Evolutionary conservation across 2,113 vertebrate species (phyloP).

Genomic region (Notarius quadriscutis): DNA sequence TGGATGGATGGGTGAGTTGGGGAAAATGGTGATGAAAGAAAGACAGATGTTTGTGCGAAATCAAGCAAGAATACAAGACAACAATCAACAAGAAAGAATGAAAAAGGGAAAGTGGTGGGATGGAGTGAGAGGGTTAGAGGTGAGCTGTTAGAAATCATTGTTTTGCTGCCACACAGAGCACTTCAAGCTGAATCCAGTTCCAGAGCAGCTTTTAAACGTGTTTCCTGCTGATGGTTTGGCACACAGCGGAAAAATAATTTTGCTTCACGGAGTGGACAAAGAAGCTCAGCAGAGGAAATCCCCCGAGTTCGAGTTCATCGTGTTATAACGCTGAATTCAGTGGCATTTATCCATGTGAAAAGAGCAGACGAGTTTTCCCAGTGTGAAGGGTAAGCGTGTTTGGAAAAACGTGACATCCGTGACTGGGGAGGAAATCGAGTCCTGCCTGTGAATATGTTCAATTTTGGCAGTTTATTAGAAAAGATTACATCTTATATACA

Average conservation of each 20-base stretch:
- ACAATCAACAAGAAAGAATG: neutral
- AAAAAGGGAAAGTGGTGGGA: neutral
- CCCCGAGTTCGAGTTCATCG: neutral
- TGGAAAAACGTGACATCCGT: neutral
- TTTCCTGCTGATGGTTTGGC: neutral
- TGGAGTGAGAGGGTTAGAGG: neutral
- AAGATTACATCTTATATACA: neutral
- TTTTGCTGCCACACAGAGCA: neutral
- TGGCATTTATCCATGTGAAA: neutral
- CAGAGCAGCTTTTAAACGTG: neutral
- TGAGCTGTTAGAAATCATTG: neutral
- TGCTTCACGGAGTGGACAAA: neutral
- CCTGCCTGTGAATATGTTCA: neutral
- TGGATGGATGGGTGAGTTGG: constrained; percentile 46
- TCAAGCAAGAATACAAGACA: neutral
- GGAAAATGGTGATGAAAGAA: neutral
- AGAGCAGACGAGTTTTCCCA: neutral
- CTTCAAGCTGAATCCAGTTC: too few species aligned
- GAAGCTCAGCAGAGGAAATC: neutral
- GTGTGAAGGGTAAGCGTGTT: neutral
- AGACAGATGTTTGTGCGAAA: neutral
- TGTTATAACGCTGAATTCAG: constrained; percentile 11
- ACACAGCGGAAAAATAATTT: neutral
- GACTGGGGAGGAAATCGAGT: neutral
- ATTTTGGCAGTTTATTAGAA: neutral